phyloP scores from a whole-genome alignment of 2,888 invertebrate species.

The Imbricaverruca yamaguchii region DNA sequence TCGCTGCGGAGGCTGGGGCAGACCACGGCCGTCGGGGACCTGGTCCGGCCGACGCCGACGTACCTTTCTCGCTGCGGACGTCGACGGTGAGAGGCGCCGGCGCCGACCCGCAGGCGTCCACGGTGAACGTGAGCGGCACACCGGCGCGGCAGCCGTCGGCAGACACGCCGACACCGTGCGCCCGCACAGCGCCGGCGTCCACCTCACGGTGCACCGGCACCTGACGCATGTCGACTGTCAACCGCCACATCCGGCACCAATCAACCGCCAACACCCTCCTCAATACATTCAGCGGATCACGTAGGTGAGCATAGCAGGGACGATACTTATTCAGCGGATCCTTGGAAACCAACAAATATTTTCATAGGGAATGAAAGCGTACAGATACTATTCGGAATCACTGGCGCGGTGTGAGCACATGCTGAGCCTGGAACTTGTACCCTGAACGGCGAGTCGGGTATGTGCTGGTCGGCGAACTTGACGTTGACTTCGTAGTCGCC shows the following conservation, averaged over 20 bases:
- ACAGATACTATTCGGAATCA: no score
- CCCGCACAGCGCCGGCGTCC: constrained; percentile 59
- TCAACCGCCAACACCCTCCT: no score
- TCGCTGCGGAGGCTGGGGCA: no score
- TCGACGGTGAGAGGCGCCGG: constrained; percentile 66
- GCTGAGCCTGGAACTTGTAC: constrained; percentile 34
- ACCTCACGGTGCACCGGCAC: constrained; percentile 49
- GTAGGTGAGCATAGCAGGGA: no score
- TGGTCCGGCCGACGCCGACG: no score
- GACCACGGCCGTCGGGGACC: no score
- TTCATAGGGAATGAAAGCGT: no score
- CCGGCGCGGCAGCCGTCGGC: constrained; percentile 60
- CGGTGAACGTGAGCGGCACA: constrained; percentile 60
- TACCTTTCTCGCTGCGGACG: constrained; percentile 45
- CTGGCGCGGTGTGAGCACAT: no score
- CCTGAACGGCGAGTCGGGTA: constrained; percentile 60
- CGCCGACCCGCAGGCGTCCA: constrained; percentile 63
- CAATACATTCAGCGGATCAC: no score
- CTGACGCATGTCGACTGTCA: constrained; percentile 20
- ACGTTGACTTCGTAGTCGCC: constrained; percentile 76
- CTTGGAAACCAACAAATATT: no score
- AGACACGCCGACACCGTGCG: constrained; percentile 72
- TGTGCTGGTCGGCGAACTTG: constrained; percentile 72
- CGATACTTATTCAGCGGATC: no score
- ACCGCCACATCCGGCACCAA: no score